These are phyloP conservation scores for Syrmaticus mikado DNA, from an alignment of 2,113 vertebrate genomes.

Conservation along the genomic window DNA sequence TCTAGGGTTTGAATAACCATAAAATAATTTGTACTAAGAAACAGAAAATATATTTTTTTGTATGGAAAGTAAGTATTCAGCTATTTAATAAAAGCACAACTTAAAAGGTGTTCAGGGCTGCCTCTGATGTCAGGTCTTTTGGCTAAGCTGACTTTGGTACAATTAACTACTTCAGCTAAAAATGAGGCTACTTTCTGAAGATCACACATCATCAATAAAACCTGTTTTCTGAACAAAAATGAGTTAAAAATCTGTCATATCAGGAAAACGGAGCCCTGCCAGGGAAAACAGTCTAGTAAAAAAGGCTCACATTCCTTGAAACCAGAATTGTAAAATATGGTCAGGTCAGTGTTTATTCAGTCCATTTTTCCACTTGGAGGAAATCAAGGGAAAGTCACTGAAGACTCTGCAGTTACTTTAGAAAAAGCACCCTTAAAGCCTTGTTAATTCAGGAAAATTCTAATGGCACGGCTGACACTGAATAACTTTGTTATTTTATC, in stretches of 20 bases:
- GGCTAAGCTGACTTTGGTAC: not conserved
- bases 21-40: not conserved
- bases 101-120: not conserved
- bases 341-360: constrained; percentile 51
- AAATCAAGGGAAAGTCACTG: constrained; percentile 34
- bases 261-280: constrained; percentile 32
- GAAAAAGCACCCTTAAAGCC: not conserved
- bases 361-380: constrained; percentile 34
- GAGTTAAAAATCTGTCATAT: constrained; percentile 47
- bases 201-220: constrained; percentile 52
- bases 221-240: not conserved
- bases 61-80: not conserved
- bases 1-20: not conserved
- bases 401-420: constrained; percentile 42
- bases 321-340: constrained; percentile 15
- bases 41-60: not conserved
- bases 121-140: not conserved
- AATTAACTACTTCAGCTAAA: constrained; percentile 9
- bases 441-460: constrained; percentile 15
- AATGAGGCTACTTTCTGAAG: not conserved
- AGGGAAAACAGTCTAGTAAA: constrained; percentile 37
- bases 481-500: not conserved
- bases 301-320: constrained; percentile 53
- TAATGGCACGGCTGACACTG: constrained; percentile 2
- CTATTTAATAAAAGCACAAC: not conserved